phyloP scores from a whole-genome alignment of 2,888 invertebrate species.

The Noctua janthina region DNA sequence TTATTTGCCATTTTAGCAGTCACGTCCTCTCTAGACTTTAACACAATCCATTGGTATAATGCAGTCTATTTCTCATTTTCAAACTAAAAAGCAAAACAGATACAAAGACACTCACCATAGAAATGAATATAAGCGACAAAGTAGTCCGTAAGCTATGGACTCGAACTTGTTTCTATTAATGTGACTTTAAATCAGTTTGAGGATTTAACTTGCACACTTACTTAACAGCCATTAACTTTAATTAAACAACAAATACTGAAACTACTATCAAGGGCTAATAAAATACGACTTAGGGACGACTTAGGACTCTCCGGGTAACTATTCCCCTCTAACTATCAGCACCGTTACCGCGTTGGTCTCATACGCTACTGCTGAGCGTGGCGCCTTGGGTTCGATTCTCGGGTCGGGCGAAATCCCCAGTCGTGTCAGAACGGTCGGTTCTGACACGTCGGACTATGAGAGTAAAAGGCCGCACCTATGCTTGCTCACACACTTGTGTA shows the following conservation, averaged over 20 bases:
- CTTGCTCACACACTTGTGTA: not conserved
- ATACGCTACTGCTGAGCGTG: not conserved
- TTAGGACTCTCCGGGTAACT: not conserved
- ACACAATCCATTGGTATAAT: not conserved
- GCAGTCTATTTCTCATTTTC: not conserved
- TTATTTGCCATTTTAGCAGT: not conserved
- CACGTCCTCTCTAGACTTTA: not conserved
- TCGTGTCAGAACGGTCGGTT: not conserved
- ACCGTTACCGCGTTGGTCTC: not conserved
- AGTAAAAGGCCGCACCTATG: not conserved
- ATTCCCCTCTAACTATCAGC: not conserved
- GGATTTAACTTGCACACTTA: constrained; percentile 56
- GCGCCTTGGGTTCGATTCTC: no score
- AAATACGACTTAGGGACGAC: constrained; percentile 38
- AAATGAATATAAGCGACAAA: constrained; percentile 46
- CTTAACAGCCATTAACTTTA: constrained; percentile 56
- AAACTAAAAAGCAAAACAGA: constrained; percentile 1
- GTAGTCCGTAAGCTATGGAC: constrained; percentile 47
- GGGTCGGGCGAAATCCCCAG: not conserved
- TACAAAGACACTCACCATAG: constrained; percentile 12
- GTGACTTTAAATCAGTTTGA: constrained; percentile 62
- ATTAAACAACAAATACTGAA: constrained; percentile 59
- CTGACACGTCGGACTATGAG: not conserved
- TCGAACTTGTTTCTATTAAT: constrained; percentile 59
- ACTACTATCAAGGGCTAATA: constrained; percentile 42